These are phyloP conservation scores for Cremastinae sp. DNA, from an alignment of 2,888 invertebrate species.

Conservation along the genomic window DNA sequence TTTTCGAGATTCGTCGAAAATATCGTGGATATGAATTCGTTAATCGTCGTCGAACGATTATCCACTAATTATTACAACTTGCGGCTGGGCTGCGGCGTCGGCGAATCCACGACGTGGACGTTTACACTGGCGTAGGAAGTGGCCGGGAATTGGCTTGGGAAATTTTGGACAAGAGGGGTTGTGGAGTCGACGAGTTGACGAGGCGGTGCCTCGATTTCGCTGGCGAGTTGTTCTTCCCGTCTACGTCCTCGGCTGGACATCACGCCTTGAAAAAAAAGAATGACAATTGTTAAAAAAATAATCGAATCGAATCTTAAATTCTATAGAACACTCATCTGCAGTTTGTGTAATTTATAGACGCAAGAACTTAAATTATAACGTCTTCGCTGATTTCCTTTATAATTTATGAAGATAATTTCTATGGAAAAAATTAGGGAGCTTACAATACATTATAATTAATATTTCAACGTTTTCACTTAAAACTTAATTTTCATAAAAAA, in stretches of 20 bases:
- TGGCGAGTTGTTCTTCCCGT: slow-evolving; percentile 77
- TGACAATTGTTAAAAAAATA: neutral
- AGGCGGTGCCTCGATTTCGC: slow-evolving; percentile 74
- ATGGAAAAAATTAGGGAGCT: too few relatives aligned
- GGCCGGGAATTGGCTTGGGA: slow-evolving; percentile 79
- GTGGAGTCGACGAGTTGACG: slow-evolving; percentile 70
- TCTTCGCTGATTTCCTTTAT: too few relatives aligned
- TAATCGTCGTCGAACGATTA: slow-evolving; percentile 25
- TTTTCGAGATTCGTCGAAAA: slow-evolving; percentile 43
- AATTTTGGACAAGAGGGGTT: slow-evolving; percentile 77
- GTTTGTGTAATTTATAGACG: slow-evolving; percentile 28
- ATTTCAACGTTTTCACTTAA: too few relatives aligned
- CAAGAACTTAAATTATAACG: neutral
- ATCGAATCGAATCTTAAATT: neutral
- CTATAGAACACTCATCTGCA: slow-evolving; percentile 24
- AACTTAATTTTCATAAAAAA: neutral
- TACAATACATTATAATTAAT: too few relatives aligned
- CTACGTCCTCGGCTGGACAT: slow-evolving; percentile 81
- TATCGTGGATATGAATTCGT: slow-evolving; percentile 9
- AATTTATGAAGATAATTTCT: too few relatives aligned
- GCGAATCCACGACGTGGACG: slow-evolving; percentile 58
- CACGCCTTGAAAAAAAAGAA: slow-evolving; percentile 80
- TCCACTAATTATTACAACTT: slow-evolving; percentile 45
- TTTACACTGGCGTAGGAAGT: slow-evolving; percentile 86
- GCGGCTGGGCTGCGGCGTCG: slow-evolving; percentile 35